Evolutionary conservation across 2,888 invertebrate species (phyloP), one percentile per base, ranked within the genome.

Genomic region (Sisyra terminalis): DNA sequence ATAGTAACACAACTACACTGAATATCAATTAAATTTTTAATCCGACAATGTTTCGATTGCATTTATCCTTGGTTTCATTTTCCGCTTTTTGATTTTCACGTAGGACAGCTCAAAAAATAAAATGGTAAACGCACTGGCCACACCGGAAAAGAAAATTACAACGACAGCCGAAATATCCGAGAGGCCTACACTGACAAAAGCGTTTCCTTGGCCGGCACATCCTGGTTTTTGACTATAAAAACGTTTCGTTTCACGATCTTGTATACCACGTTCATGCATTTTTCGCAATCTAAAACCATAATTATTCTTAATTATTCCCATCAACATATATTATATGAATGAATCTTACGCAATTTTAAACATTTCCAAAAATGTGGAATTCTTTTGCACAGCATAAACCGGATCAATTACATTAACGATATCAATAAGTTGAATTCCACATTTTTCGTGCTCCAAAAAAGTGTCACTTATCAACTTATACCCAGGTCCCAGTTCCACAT

Each of bases 381-480:
- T 65, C 52, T 73, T 76, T 49, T 71, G 67, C 2, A 76, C 68
- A 0, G 75, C 74, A 39, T 76, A 51, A 70, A 71, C 75, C 0
- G 76, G 75, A 53, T 75, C 74, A 1, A 72, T 67, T 0, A 75
- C 73, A 59, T 75, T 71, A 24, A 76, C 54, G 46, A 53, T 61
- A 15, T 55, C 69, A 50, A 82, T 77, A 56, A 79, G 79, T 43
- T 73, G 69, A 6, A 82, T 57, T 0, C 75, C 78, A 54, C 83
- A 83, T 55, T 82, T 83, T 57, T 82, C 77, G 9, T 72, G 70
- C 55, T 82, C 82, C n/a, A 67, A 60, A 52, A 76, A 82, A 39
- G 73, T 75, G 58, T 78, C 76, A 16, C 73, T 65, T 3, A 81
- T 73, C 39, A 79, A 62, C 56, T 79, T 75, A 54, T 81, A 82